Evolutionary conservation across 2,113 vertebrate genomes (phyloP), one percentile per base, ranked within the genome.

Genomic region (Ibidorhyncha struthersii): DNA sequence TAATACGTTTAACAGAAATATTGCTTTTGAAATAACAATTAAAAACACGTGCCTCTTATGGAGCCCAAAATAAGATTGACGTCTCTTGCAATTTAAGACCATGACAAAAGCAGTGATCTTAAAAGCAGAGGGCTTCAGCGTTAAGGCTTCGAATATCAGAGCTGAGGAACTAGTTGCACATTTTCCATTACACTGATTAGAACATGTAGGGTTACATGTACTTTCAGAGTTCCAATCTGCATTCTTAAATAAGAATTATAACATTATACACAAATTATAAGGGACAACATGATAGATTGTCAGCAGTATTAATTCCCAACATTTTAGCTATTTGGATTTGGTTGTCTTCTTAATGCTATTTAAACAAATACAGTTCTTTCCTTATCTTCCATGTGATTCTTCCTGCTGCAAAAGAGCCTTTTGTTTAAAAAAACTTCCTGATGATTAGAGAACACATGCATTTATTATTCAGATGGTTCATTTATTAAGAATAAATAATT

Each of bases 401-500:
- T 91, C 38, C 84, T 82, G 43, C 47, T 78, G 72, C 73, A 79
- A 81, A 76, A 87, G n/a, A 53, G 43, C 79, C 58, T 74, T 95
- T 63, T 69, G 79, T 94, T 96, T 47, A 94, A 96, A 96, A 92
- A 92, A 93, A 41, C 86, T 93, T 93, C 67, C 69, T 25, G 18
- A 82, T 30, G 58, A 71, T 85, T 88, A 81, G n/a, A 73, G 47
- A 95, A 61, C 47, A 71, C 70, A 40, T 20, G 23, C 91, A 95
- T 97, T 97, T 95, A 94, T 96, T 98, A 91, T 95, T 95, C 87
- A 97, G 70, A 53, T 82, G 85, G 67, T 92, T 97, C 86, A 94
- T 96, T 97, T 97, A 96, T 87, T 83, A 85, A 82, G 55, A 86
- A 92, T 98, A 93, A 97, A 96, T 98, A 95, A 97, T 97, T 97